Conservation (phyloP, 2,888 invertebrate species). For the Caenorhabditis parvicauda region DNA sequence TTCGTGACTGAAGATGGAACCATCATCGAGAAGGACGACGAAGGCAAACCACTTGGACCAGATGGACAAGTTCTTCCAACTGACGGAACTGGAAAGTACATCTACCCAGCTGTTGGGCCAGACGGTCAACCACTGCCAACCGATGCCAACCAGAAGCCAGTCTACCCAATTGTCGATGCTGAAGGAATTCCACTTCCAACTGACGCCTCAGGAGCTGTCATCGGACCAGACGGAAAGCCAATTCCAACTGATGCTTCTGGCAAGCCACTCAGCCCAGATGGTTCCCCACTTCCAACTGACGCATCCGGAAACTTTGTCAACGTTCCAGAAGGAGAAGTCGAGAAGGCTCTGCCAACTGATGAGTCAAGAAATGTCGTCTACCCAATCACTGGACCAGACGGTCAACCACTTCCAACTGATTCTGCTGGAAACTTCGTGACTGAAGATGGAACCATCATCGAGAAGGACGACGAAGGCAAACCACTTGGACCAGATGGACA, state of each 20-base stretch:
- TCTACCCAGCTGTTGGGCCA: slow-evolving; percentile 26
- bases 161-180: too few species aligned
- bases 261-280: slow-evolving; percentile 28
- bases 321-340: slow-evolving; percentile 19
- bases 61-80: slow-evolving; percentile 23
- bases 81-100: slow-evolving; percentile 23
- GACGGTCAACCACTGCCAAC: slow-evolving; percentile 30
- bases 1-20: slow-evolving; percentile 15
- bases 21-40: too few species aligned
- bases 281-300: slow-evolving; percentile 16
- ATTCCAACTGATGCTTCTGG: slow-evolving; percentile 33
- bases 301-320: slow-evolving; percentile 14
- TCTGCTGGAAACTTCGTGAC: slow-evolving; percentile 24
- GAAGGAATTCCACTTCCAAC: slow-evolving; percentile 28
- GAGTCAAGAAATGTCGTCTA: slow-evolving; percentile 10
- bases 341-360: slow-evolving; percentile 9
- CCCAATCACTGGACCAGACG: slow-evolving; percentile 18
- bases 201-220: too few species aligned
- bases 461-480: slow-evolving; percentile 35
- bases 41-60: too few species aligned
- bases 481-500: slow-evolving; percentile 21
- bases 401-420: slow-evolving; percentile 27
- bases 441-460: slow-evolving; percentile 27
- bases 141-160: slow-evolving; percentile 14
- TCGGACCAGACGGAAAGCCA: slow-evolving; percentile 28